Evolutionary conservation across 1,140 invertebrate genomes (phyloP), one percentile per base, ranked within the genome.

Genomic region (Andricus grossulariae): DNA sequence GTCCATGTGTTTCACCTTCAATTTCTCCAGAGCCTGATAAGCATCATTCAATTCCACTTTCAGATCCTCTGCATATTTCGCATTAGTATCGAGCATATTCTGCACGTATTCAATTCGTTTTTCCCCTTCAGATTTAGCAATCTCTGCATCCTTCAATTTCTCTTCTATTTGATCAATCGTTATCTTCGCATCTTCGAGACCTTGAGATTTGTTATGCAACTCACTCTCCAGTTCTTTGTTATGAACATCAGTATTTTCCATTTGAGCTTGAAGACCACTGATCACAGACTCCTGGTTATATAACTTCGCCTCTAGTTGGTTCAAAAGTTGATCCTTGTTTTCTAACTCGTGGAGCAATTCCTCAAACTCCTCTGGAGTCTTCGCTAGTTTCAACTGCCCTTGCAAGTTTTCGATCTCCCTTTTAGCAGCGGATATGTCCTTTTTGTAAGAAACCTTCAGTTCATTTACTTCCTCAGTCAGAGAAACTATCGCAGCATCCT

Each of bases 1-100:
- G 19, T 90, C 85, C 0, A 73, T 73, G 16, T 89, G 84, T 21
- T 90, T 87, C 0, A 50, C 10, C 71, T 88, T 90, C 25, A 89
- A 72, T 15, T 93, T 88, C 80, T 95, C 93, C 82, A 93, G 92
- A 57, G 89, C 85, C 77, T 88, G 92, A 57, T 88, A 87, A 12
- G 83, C 84, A 1, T 88, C 84, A 71, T 74, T 92, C 86, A 85
- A 86, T 83, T 89, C 94, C 86, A 84, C 90, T 92, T 79, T 86
- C 77, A 90, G 13, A 50, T 89, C 81, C 0, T 86, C 76, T 0
- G 81, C 71, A 18, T 86, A 87, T n/a, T 88, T 92, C 84, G 71
- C 90, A 66, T 86, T 86, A 50, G 85, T 85, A 0, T 88, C 86
- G 55, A 86, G 81, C 73, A 74, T 83, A 21, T 70, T 84, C 77